Conservation (phyloP, 2,797 vertebrate genomes). For the Typhlichthys eigenmanni region DNA sequence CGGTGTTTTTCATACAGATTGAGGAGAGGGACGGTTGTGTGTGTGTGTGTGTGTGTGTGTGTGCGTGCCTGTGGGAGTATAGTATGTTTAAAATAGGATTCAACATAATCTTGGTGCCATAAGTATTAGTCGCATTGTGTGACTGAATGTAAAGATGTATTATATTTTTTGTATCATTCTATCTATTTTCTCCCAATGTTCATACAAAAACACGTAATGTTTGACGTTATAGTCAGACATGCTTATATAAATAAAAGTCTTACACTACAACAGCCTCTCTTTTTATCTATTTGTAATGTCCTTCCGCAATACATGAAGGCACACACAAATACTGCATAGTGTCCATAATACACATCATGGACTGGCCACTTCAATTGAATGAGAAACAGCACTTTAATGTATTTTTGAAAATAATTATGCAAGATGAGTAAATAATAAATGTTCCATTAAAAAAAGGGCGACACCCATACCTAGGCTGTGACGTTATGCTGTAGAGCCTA, state of each 20-base stretch:
- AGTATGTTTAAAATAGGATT: constrained; percentile 14
- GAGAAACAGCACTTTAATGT: too few species aligned
- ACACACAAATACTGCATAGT: not conserved
- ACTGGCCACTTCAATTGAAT: too few species aligned
- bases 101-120: constrained; percentile 26
- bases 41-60: constrained; percentile 27
- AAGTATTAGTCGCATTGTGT: constrained; percentile 34
- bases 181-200: constrained; percentile 48
- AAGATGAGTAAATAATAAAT: too few species aligned
- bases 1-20: constrained; percentile 46
- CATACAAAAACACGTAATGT: constrained; percentile 55
- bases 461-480: too few species aligned
- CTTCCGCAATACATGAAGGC: not conserved
- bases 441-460: too few species aligned
- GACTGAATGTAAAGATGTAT: constrained; percentile 70
- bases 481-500: too few species aligned
- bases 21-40: constrained; percentile 36
- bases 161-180: constrained; percentile 64
- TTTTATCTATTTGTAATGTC: not conserved
- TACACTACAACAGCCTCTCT: constrained; percentile 26
- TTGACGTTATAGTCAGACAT: constrained; percentile 85
- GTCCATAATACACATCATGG: not conserved
- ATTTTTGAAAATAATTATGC: too few species aligned
- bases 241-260: constrained; percentile 75
- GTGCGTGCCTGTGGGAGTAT: constrained; percentile 19